These are phyloP conservation scores for Ispidina lecontei DNA, from an alignment of 2,797 vertebrate genomes.

Conservation along the genomic window DNA sequence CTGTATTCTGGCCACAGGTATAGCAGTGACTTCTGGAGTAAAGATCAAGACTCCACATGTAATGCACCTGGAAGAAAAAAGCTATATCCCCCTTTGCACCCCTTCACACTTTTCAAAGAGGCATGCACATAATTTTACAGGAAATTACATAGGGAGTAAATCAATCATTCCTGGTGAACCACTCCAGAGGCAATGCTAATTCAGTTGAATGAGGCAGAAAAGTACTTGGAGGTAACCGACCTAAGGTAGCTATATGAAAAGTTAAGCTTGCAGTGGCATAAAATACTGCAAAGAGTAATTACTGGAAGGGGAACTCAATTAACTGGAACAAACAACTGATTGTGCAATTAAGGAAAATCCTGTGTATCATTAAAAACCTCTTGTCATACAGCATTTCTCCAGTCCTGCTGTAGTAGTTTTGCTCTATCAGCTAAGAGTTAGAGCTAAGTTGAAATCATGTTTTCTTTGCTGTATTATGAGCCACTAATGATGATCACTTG, in stretches of 20 bases:
- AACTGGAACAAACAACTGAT: constrained; percentile 64
- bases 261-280: not conserved
- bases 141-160: not conserved
- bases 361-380: constrained; percentile 55
- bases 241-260: not conserved
- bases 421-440: not conserved
- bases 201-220: not conserved
- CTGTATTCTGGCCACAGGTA: not conserved
- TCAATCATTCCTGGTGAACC: not conserved
- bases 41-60: not conserved
- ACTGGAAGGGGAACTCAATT: constrained; percentile 65
- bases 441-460: not conserved
- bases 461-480: constrained; percentile 1
- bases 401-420: not conserved
- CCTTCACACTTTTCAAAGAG: not conserved
- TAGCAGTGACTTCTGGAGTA: not conserved
- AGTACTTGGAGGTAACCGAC: not conserved
- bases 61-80: not conserved
- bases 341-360: constrained; percentile 59
- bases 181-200: not conserved
- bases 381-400: constrained; percentile 39
- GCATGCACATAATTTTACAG: too few relatives aligned
- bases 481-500: constrained; percentile 6
- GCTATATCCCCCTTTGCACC: not conserved
- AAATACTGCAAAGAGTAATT: constrained; percentile 57